These are phyloP conservation scores for Spodoptera picta DNA, from an alignment of 2,888 invertebrate species.

Conservation along the genomic window DNA sequence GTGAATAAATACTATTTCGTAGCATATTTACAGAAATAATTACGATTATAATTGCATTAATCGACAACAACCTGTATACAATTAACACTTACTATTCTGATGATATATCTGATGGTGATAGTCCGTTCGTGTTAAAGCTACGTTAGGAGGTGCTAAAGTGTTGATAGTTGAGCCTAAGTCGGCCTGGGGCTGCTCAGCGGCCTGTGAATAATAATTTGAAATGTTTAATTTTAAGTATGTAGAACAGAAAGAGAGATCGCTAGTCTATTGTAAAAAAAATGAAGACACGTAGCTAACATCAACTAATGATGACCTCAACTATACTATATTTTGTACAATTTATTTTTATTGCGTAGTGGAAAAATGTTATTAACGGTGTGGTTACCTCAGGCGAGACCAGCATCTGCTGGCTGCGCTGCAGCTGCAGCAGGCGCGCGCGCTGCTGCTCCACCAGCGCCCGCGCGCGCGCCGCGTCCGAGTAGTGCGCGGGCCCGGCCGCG, in stretches of 20 bases:
- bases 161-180: slow-evolving; percentile 91
- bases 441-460: slow-evolving; percentile 89
- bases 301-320: not conserved
- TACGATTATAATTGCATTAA: too few species aligned
- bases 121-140: slow-evolving; percentile 93
- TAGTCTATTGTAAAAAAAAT: too few species aligned
- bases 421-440: slow-evolving; percentile 92
- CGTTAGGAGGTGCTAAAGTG: slow-evolving; percentile 96
- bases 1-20: too few species aligned
- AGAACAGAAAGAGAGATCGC: too few species aligned
- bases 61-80: too few species aligned
- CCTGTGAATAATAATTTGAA: slow-evolving; percentile 62
- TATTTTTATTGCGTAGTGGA: too few species aligned
- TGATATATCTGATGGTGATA: slow-evolving; percentile 82
- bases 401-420: slow-evolving; percentile 94
- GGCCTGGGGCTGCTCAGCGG: slow-evolving; percentile 91
- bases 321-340: too few species aligned
- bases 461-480: slow-evolving; percentile 72
- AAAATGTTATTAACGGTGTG: too few species aligned
- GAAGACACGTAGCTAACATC: not conserved
- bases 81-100: slow-evolving; percentile 70
- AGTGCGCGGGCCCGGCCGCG: slow-evolving; percentile 61
- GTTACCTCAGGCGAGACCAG: slow-evolving; percentile 90
- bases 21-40: too few species aligned
- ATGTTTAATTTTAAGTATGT: too few species aligned